These are phyloP conservation scores for Ovibos moschatus DNA, from an alignment of 2,113 vertebrate genomes.

Conservation along the genomic window DNA sequence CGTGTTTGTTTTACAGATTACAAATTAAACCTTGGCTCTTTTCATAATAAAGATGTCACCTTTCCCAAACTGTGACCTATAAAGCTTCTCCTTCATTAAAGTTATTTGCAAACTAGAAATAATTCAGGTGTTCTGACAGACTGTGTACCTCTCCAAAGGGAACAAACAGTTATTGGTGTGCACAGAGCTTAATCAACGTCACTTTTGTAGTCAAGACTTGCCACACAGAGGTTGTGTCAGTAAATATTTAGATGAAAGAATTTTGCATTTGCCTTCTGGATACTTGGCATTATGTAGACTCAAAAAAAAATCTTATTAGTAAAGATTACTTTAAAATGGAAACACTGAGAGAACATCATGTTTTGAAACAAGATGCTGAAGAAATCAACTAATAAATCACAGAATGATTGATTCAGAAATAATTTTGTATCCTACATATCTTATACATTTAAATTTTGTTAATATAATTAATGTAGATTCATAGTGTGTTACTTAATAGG, in stretches of 20 bases:
- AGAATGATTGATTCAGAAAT: neutral
- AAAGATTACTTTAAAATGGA: slow-evolving; percentile 2
- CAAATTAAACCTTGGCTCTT: neutral
- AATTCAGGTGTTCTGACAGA: slow-evolving; percentile 24
- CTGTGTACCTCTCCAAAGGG: neutral
- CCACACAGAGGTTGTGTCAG: neutral
- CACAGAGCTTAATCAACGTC: neutral
- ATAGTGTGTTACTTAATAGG: neutral
- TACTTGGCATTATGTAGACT: neutral
- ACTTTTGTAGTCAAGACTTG: neutral
- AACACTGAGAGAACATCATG: neutral
- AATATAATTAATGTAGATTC: neutral
- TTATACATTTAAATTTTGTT: neutral
- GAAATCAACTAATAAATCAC: neutral
- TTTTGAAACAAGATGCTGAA: slow-evolving; percentile 13
- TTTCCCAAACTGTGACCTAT: neutral
- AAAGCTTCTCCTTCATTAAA: neutral
- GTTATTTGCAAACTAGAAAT: neutral
- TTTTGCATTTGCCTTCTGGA: neutral
- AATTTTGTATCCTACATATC: neutral
- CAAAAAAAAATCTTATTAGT: neutral
- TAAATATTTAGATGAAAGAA: neutral
- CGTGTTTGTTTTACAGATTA: neutral
- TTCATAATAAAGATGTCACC: neutral
- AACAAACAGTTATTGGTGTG: neutral